Conservation (phyloP, 2,797 vertebrate species). For the Aldrovandia affinis region DNA sequence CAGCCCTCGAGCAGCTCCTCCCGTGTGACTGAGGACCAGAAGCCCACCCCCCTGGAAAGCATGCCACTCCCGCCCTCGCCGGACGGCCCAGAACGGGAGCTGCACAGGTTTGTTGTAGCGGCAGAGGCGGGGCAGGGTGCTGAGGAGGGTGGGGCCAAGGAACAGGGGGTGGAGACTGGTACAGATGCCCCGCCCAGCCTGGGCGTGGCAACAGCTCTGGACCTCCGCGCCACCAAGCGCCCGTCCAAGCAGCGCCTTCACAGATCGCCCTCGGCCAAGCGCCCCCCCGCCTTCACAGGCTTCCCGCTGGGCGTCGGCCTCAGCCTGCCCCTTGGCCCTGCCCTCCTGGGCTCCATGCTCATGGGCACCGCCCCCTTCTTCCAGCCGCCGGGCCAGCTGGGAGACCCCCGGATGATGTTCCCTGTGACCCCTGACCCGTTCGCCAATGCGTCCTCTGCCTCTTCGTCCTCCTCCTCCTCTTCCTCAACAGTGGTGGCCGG, state of each 20-base stretch:
- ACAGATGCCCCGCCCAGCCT: slow-evolving; percentile 61
- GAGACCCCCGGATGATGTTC: slow-evolving; percentile 90
- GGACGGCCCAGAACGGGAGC: slow-evolving; percentile 86
- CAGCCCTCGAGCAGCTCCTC: slow-evolving; percentile 75
- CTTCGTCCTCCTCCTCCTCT: slow-evolving; percentile 77
- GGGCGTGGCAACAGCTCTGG: slow-evolving; percentile 72
- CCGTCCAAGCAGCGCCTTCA: slow-evolving; percentile 72
- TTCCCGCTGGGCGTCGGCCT: slow-evolving; percentile 82
- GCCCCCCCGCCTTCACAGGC: slow-evolving; percentile 73
- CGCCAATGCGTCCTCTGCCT: slow-evolving; percentile 80
- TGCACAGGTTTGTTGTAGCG: slow-evolving; percentile 84
- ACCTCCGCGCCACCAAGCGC: slow-evolving; percentile 84
- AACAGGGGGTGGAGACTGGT: slow-evolving; percentile 49
- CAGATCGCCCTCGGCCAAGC: slow-evolving; percentile 77
- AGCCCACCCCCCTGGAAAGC: slow-evolving; percentile 73
- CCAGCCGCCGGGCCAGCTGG: slow-evolving; percentile 87
- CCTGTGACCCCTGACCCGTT: slow-evolving; percentile 86
- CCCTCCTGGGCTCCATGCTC: slow-evolving; percentile 84
- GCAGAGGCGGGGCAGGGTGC: slow-evolving; percentile 61
- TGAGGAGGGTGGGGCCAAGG: slow-evolving; percentile 36
- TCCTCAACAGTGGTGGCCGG: slow-evolving; percentile 82
- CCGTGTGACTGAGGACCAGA: slow-evolving; percentile 80
- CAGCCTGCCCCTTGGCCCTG: slow-evolving; percentile 84
- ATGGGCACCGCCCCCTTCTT: slow-evolving; percentile 87
- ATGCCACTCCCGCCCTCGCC: slow-evolving; percentile 82